phyloP scores from a whole-genome alignment of 2,888 invertebrate species.

The Odontothrips loti region DNA sequence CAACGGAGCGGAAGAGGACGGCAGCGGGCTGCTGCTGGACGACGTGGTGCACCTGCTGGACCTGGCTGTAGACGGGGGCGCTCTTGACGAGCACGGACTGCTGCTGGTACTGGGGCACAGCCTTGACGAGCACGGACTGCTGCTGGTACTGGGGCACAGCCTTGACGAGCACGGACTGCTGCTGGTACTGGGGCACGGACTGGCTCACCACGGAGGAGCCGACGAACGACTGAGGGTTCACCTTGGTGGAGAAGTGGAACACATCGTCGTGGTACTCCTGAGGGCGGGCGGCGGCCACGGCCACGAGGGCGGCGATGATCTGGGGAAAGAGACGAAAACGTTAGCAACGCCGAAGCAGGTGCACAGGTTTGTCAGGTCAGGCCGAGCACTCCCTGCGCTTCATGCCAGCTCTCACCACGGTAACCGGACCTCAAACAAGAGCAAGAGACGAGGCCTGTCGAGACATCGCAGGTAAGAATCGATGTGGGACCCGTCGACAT shows the following conservation, averaged over 20 bases:
- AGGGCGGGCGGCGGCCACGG: conserved; percentile 20
- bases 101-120: conserved; percentile 19
- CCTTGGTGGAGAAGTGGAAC: conserved; percentile 19
- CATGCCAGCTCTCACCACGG: too few species aligned
- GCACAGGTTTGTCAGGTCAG: too few species aligned
- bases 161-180: not conserved
- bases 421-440: too few species aligned
- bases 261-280: conserved; percentile 19
- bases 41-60: conserved; percentile 10
- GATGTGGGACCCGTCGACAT: too few species aligned
- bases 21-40: conserved; percentile 10
- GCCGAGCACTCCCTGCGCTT: too few species aligned
- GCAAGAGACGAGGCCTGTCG: too few species aligned
- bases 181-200: conserved; percentile 13
- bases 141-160: conserved; percentile 1
- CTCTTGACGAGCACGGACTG: conserved; percentile 11
- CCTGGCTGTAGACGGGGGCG: conserved; percentile 25
- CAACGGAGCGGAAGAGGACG: conserved; percentile 3
- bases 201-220: conserved; percentile 13
- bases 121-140: conserved; percentile 9
- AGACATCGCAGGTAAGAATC: too few species aligned
- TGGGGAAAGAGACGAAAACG: not conserved
- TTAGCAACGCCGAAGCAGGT: not conserved
- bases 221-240: not conserved
- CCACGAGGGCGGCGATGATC: conserved; percentile 2